Conservation (phyloP, 2,888 invertebrate genomes). For the Encarsia formosa region DNA sequence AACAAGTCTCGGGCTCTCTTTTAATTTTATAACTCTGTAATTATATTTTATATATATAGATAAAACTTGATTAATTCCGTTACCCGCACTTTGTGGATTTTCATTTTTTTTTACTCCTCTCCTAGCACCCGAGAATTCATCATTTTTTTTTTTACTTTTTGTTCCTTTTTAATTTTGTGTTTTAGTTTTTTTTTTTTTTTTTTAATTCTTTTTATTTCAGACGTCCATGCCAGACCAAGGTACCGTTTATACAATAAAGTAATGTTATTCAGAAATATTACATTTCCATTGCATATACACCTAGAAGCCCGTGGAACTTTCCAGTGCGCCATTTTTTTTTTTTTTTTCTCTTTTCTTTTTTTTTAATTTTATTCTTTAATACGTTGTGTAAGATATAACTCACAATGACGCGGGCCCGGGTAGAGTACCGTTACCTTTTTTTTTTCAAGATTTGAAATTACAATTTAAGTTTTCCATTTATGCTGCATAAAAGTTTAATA, state of each 20-base stretch:
- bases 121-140: constrained; percentile 1
- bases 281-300: constrained; percentile 9
- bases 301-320: no score
- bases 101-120: not conserved
- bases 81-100: constrained; percentile 2
- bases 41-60: constrained; percentile 11
- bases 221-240: constrained; percentile 22
- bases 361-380: not conserved
- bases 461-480: not conserved
- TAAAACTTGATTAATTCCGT: constrained; percentile 12
- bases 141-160: constrained; percentile 22
- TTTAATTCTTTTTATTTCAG: constrained; percentile 26
- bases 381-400: constrained; percentile 9
- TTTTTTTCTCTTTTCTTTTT: not conserved
- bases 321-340: not conserved
- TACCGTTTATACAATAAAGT: constrained; percentile 20
- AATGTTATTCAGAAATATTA: constrained; percentile 22
- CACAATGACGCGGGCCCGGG: not conserved
- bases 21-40: constrained; percentile 6
- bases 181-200: constrained; percentile 24
- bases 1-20: no score
- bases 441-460: not conserved
- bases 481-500: not conserved
- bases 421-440: not conserved
- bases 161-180: constrained; percentile 16